phyloP scores from a whole-genome alignment of 2,888 invertebrate genomes.

The Drosophila diplacantha region DNA sequence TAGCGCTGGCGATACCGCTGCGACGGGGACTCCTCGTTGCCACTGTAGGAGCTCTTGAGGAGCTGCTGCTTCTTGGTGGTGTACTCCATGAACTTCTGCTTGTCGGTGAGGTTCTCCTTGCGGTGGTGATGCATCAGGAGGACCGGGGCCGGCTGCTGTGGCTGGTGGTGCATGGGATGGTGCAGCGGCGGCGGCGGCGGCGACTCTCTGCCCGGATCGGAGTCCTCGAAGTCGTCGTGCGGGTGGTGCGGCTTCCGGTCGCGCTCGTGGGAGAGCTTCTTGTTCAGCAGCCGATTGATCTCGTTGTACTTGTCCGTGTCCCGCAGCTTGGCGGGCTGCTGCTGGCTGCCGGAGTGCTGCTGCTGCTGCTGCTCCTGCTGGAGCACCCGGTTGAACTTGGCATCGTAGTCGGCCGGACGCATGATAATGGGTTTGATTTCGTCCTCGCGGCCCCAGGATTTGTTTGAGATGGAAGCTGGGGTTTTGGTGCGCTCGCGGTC shows the following conservation, averaged over 20 bases:
- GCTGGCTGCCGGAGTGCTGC: slow-evolving; percentile 60
- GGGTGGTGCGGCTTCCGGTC: slow-evolving; percentile 28
- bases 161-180: slow-evolving; percentile 23
- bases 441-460: slow-evolving; percentile 75
- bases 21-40: slow-evolving; percentile 58
- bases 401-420: slow-evolving; percentile 76
- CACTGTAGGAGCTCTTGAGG: slow-evolving; percentile 66
- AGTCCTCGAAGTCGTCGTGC: slow-evolving; percentile 72
- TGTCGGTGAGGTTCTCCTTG: slow-evolving; percentile 77
- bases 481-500: slow-evolving; percentile 50
- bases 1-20: slow-evolving; percentile 76
- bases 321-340: slow-evolving; percentile 56
- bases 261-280: slow-evolving; percentile 66
- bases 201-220: slow-evolving; percentile 67
- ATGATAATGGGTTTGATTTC: slow-evolving; percentile 77
- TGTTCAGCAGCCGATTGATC: slow-evolving; percentile 73
- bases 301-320: slow-evolving; percentile 76
- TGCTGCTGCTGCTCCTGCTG: slow-evolving; percentile 67
- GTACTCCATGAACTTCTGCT: slow-evolving; percentile 77
- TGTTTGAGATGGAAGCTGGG: slow-evolving; percentile 44
- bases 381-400: slow-evolving; percentile 76
- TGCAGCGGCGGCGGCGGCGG: slow-evolving; percentile 28
- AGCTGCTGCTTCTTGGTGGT: slow-evolving; percentile 68
- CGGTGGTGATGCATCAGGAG: slow-evolving; percentile 42
- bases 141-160: slow-evolving; percentile 10